Base-by-base conservation (phyloP, 2,888 invertebrate genomes). In the Polymixis flavicincta region DNA sequence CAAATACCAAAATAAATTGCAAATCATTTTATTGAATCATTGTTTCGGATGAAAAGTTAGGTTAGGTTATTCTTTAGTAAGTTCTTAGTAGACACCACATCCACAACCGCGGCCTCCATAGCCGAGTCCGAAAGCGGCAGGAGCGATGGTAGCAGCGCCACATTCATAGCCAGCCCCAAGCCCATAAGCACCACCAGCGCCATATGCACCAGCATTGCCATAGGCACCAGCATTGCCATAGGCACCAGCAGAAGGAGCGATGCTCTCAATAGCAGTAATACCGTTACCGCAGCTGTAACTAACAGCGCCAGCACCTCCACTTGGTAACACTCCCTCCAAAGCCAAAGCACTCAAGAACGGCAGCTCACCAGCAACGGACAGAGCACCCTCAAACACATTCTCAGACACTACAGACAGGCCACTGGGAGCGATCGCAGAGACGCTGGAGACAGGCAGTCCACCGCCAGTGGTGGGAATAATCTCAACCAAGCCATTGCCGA, bases 331-430 rank as follows among this genome's bases (percentile, higher is more conserved):
- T 4, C 72, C 76, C 14, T 85, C 85, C 25, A 85, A 61, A 64
- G 67, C 76, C 14, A 80, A 83, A 74, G 64, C 64, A 45, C 64
- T 25, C 19, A 19, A 1, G 19, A 42, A 63, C 13, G 63, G 63
- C 25, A 63, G 64, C 75, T 80, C 87, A 67, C 84, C 87, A 60
- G 70, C 69, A 5, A 79, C 78, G 19, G 73, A 67, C n/a, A 87
- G 64, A 32, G 55, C n/a, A 63, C 86, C 86, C 32, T 86, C 87
- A 45, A 42, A 87, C 28, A 71, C 71, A 50, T 87, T 87, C 22
- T 87, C 87, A 60, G 87, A 87, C 14, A 74, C 59, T 28, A 87
- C 61, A 17, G 84, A 78, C 52, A 87, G 63, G 0, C 85, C 87
- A 22, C 17, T 75, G 32, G 85, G 86, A 32, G 67, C 61, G 11